Conservation (phyloP, 2,888 invertebrate species). For the Clostera curtula region DNA sequence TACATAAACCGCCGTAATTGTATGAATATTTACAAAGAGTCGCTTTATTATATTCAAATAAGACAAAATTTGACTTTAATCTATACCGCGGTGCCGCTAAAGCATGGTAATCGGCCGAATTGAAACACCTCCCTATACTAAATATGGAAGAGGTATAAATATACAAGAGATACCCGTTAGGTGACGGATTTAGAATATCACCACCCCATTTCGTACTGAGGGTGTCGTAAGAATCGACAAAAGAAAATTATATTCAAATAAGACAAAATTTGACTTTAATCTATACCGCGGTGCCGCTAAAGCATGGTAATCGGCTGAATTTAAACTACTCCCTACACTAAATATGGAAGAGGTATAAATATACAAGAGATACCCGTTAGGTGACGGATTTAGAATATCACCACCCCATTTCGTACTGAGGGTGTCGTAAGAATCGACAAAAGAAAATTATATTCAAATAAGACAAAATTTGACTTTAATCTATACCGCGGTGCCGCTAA, state of each 20-base stretch:
- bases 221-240: too few relatives aligned
- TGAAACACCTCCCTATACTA: slow-evolving; percentile 1
- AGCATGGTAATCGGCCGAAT: slow-evolving; percentile 14
- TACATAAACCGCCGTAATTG: slow-evolving; percentile 25
- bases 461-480: slow-evolving; percentile 24
- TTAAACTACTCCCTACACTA: too few relatives aligned
- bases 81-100: slow-evolving; percentile 15
- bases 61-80: slow-evolving; percentile 24
- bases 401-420: too few relatives aligned
- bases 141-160: too few relatives aligned
- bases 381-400: too few relatives aligned
- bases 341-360: too few relatives aligned
- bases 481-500: slow-evolving; percentile 15
- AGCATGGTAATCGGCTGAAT: slow-evolving; percentile 14
- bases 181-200: too few relatives aligned
- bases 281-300: slow-evolving; percentile 15
- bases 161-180: too few relatives aligned
- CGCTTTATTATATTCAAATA: slow-evolving; percentile 29
- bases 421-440: too few relatives aligned
- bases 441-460: slow-evolving; percentile 33
- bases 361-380: too few relatives aligned
- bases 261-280: slow-evolving; percentile 24
- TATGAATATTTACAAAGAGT: slow-evolving; percentile 29
- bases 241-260: slow-evolving; percentile 33
- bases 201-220: too few relatives aligned